Base-by-base conservation (phyloP, 2,113 vertebrate genomes). In the Laticauda laticaudata region DNA sequence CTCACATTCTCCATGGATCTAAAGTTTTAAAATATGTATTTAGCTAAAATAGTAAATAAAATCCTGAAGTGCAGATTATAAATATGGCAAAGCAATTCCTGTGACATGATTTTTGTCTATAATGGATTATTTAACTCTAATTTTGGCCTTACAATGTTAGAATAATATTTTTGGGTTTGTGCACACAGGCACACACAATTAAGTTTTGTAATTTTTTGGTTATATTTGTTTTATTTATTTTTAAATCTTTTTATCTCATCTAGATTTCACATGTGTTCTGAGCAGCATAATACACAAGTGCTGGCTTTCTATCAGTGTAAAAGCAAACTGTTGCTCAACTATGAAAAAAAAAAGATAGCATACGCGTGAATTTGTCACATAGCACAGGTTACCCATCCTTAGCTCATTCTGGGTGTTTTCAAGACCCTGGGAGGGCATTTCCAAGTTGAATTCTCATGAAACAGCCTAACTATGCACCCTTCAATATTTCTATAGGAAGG, bases 401-500 rank as follows among this genome's bases (percentile, higher is more conserved):
- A 39, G 34, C 34, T 43, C 34, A 81, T 8, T 39, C 34, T 81
- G 75, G 39, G 8, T 81, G 1, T 34, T 81, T 81, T 81, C 69
- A 75, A 75, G n/a, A 75, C 15, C 15, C 45, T 90, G 89, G 26
- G 3, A n/a, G 11, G 21, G n/a, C 23, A 29, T 45, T 43, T 57
- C 39, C 20, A 26, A 86, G 12, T 9, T 86, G 24, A 85, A 91
- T 86, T 39, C 26, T 85, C 14, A 56, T 43, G 10, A 26, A 91
- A 15, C 11, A 86, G 11, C 39, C 45, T 57, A 90, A 45, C 20
- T 51, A 29, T 85, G 23, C 0, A 69, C 14, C 2, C 90, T 20
- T 92, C 24, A 8, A 54, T 24, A 86, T 92, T 43, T 94, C 92
- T 93, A 3, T 92, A 99, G 99, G 98, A 98, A 94, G 98, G 99